Conservation (phyloP, 30 jellyfish, hydroid and myxozoan species). For the Aurelia sp. region DNA sequence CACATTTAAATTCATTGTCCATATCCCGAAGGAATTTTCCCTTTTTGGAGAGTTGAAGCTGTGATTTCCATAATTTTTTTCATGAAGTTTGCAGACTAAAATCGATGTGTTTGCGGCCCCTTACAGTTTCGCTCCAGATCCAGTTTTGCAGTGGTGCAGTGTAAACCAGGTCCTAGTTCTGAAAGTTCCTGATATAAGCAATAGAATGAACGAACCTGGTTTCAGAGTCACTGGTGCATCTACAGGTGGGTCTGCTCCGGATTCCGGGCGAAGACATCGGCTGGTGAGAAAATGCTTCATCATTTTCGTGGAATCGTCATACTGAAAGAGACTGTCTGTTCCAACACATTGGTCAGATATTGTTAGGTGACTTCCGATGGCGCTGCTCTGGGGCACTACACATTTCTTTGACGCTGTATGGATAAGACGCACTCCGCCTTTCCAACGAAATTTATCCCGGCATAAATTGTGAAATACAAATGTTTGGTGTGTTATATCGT, state of each 20-base stretch:
- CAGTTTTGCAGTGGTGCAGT: too few species aligned
- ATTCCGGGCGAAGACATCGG: conserved; percentile 7
- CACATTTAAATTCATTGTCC: too few species aligned
- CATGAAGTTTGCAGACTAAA: too few species aligned
- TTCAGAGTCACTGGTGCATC: neutral
- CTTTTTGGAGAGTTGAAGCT: too few species aligned
- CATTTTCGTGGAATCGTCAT: neutral
- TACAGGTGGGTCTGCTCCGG: neutral
- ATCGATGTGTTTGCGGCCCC: too few species aligned
- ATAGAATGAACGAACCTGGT: neutral
- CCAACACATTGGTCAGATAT: conserved; percentile 25
- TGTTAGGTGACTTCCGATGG: conserved; percentile 2
- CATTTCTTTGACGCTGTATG: conserved; percentile 33
- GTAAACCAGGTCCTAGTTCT: too few species aligned
- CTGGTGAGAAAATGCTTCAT: conserved; percentile 30
- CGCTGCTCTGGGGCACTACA: neutral
- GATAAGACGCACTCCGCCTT: conserved; percentile 34
- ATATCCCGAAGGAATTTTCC: too few species aligned
- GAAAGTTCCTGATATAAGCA: too few species aligned
- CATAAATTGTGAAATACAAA: conserved; percentile 28
- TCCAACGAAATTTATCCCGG: conserved; percentile 54
- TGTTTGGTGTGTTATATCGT: neutral
- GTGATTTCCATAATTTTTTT: too few species aligned
- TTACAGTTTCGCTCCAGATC: too few species aligned
- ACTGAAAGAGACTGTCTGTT: conserved; percentile 51